These are phyloP conservation scores for Planiliza haematocheilus DNA, from an alignment of 2,113 vertebrate species.

Conservation along the genomic window DNA sequence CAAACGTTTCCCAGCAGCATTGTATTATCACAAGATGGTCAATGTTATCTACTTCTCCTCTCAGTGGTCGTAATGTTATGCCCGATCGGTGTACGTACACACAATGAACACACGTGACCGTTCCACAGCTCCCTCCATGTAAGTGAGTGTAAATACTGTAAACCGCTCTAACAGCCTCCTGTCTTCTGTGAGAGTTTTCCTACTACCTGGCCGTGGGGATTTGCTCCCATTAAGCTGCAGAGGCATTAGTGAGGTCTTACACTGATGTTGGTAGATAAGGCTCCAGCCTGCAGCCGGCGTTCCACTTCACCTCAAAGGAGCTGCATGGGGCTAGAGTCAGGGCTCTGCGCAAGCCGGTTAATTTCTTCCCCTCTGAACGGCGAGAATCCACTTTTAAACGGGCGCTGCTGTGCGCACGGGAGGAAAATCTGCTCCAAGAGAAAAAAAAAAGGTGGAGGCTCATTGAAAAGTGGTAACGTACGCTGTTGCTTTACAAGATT, in stretches of 20 bases:
- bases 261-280: slow-evolving; percentile 9
- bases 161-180: neutral
- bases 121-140: too few relatives aligned
- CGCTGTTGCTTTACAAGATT: too few relatives aligned
- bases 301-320: neutral
- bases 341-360: neutral
- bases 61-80: too few relatives aligned
- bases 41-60: too few relatives aligned
- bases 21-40: too few relatives aligned
- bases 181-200: neutral
- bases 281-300: neutral
- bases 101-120: too few relatives aligned
- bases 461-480: too few relatives aligned
- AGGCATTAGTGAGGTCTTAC: neutral
- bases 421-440: neutral
- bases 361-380: neutral
- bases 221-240: slow-evolving; percentile 1
- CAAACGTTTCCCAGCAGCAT: too few relatives aligned
- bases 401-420: neutral
- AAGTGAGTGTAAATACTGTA: neutral
- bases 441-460: neutral
- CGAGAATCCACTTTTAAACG: slow-evolving; percentile 8
- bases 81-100: too few relatives aligned
- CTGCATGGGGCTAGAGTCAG: neutral
- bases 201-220: neutral